These are phyloP conservation scores for Hirtodrosophila histrioides DNA, from an alignment of 2,888 invertebrate species.

Conservation along the genomic window DNA sequence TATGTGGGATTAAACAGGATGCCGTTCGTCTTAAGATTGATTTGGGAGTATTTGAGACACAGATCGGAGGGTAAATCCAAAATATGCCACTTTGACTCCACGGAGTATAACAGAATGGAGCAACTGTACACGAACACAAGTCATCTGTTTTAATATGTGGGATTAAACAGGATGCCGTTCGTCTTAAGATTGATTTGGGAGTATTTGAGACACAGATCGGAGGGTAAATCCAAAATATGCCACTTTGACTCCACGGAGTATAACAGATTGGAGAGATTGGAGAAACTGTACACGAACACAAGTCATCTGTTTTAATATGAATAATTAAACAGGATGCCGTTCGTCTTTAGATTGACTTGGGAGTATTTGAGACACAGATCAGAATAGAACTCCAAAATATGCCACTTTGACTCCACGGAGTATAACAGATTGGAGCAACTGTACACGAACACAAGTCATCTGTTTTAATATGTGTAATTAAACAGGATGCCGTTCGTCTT, in stretches of 20 bases:
- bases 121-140: constrained; percentile 35
- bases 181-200: constrained; percentile 23
- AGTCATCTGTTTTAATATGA: constrained; percentile 54
- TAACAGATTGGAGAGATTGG: not conserved
- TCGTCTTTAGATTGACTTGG: constrained; percentile 27
- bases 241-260: constrained; percentile 46
- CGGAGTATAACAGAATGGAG: constrained; percentile 1
- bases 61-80: constrained; percentile 13
- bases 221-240: constrained; percentile 23
- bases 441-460: constrained; percentile 56
- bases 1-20: constrained; percentile 37
- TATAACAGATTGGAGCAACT: constrained; percentile 7
- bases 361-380: constrained; percentile 52
- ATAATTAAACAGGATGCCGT: constrained; percentile 51
- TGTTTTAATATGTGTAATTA: constrained; percentile 41
- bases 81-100: constrained; percentile 65
- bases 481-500: constrained; percentile 53
- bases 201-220: constrained; percentile 49
- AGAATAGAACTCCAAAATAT: constrained; percentile 14
- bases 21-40: constrained; percentile 32
- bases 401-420: constrained; percentile 48
- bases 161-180: constrained; percentile 32
- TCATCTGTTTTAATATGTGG: constrained; percentile 14
- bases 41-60: constrained; percentile 66
- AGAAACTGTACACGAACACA: constrained; percentile 40